Evolutionary conservation across 2,113 vertebrate species (phyloP).

Genomic region (Pseudopipra pipra): DNA sequence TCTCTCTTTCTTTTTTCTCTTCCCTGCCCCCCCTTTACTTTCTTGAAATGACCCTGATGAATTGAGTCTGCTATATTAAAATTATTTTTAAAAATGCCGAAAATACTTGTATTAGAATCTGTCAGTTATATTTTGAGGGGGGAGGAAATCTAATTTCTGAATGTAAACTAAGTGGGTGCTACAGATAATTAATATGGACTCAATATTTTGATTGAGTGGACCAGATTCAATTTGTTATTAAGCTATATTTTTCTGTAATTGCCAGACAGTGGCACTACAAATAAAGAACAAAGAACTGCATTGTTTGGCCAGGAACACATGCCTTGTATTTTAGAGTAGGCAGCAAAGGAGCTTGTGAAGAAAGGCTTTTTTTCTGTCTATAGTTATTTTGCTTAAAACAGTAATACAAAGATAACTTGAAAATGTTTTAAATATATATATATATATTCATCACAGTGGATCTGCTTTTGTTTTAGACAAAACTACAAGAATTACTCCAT

Average conservation of each 20-base stretch:
- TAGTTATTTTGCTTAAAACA: neutral
- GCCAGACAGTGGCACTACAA: slow-evolving; percentile 29
- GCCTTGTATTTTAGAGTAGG: slow-evolving; percentile 46
- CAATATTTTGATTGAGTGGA: slow-evolving; percentile 2
- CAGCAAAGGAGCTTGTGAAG: slow-evolving; percentile 20
- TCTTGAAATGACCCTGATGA: neutral
- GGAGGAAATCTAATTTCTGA: neutral
- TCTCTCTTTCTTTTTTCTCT: rapidly evolving
- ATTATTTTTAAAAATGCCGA: neutral
- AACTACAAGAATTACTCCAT: slow-evolving; percentile 99
- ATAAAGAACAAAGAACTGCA: slow-evolving; percentile 36
- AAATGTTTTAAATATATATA: neutral
- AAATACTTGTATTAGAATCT: neutral
- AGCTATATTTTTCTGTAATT: slow-evolving; percentile 46
- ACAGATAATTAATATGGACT: neutral
- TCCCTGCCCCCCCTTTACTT: neutral
- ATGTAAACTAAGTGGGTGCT: neutral
- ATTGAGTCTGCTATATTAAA: neutral
- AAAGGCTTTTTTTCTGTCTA: neutral
- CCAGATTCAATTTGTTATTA: neutral
- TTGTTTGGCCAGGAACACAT: slow-evolving; percentile 25
- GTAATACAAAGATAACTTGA: neutral
- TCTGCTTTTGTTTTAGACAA: slow-evolving; percentile 81
- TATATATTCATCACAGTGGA: neutral
- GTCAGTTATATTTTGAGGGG: neutral